Evolutionary conservation across 2,888 invertebrate genomes (phyloP), one percentile per base, ranked within the genome.

Genomic region (Clistopyga incitator): DNA sequence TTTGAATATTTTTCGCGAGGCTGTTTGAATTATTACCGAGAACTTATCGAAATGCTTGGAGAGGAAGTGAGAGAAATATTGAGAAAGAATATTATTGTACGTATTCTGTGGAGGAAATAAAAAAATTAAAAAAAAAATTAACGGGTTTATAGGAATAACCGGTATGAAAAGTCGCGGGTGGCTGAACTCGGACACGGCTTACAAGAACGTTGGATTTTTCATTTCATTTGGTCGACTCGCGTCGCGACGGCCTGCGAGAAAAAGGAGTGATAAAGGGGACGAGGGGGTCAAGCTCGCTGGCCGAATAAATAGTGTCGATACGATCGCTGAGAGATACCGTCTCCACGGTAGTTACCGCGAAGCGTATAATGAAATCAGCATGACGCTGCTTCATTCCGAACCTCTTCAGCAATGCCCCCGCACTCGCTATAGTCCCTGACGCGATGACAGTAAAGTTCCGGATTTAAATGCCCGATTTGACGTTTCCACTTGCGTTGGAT

Each of bases 231-330:
- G 20, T 68, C n/a, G 65, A 64, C 25, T 76, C 52, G 34, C 64
- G 29, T 29, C 59, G 59, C 59, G 59, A 25, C 18, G n/a, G 47
- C 45, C 25, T 56, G n/a, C n/a, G 25, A 68, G 68, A 82, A 42
- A 3, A 68, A 61, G 61, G 54, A 38, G 23, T 4, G 6, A 74
- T 38, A 54, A 47, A 56, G 42, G 67, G 45, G 67, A 47, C 23
- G 65, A 45, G 23, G 13, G 54, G n/a, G 11, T 52, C 11, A 38
- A 38, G 50, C 61, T 71, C 70, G 18, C 20, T 71, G 52, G 20
- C 52, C 70, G 61, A 78, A 71, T 78, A 71, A 78, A 70, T 78
- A 71, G 61, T 29, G 20, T 61, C 52, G 80, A 83, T 80, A 83
- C 38, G 52, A 83, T 79, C 78, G 59, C 42, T 52, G 15, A 11